Evolutionary conservation across 53 echinoderm and acorn worm species (phyloP).

Genomic region (Paracentrotus lividus): DNA sequence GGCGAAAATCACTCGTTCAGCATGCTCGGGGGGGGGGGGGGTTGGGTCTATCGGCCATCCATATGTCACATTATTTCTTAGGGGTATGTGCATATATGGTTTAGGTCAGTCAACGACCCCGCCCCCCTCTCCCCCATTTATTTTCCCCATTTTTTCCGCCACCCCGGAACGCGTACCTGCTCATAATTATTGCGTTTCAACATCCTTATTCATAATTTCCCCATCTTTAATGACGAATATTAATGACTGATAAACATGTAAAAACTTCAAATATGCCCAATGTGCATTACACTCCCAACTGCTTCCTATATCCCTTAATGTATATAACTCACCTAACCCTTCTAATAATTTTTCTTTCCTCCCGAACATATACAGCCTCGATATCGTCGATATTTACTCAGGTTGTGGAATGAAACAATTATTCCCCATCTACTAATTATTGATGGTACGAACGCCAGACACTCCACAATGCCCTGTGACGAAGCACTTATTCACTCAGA

Average conservation of each 20-base stretch:
- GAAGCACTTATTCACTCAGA: constrained; percentile 5
- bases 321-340: neutral
- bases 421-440: constrained; percentile 65
- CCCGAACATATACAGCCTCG: constrained; percentile 59
- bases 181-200: too few species aligned
- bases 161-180: too few species aligned
- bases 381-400: constrained; percentile 36
- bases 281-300: neutral
- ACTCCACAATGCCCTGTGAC: constrained; percentile 45
- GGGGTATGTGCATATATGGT: too few species aligned
- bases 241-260: too few species aligned
- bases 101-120: too few species aligned
- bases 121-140: neutral
- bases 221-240: neutral
- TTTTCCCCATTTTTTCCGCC: neutral
- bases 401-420: constrained; percentile 52
- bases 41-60: too few species aligned
- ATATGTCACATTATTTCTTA: too few species aligned
- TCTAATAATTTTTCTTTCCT: neutral
- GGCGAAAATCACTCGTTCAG: too few species aligned
- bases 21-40: too few species aligned
- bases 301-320: neutral
- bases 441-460: constrained; percentile 44
- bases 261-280: too few species aligned
- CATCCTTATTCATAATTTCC: neutral